These are phyloP conservation scores for Metaphire vulgaris DNA, from an alignment of 1,140 invertebrate genomes.

Conservation along the genomic window DNA sequence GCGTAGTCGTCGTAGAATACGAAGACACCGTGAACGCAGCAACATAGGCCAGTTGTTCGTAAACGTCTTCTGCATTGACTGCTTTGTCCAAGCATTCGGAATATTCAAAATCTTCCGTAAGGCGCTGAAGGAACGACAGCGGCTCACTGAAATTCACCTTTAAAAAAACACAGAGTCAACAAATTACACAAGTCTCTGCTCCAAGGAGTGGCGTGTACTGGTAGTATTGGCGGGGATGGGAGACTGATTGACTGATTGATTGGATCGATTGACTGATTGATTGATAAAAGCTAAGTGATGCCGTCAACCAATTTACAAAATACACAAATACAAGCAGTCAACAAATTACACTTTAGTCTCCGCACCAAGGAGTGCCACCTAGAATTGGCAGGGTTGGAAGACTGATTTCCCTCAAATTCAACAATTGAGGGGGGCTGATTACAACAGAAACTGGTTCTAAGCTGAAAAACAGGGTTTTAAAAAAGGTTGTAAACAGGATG, in stretches of 20 bases:
- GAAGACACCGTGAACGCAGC: conserved; percentile 92
- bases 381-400: too few relatives aligned
- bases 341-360: too few relatives aligned
- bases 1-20: conserved; percentile 75
- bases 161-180: conserved; percentile 15
- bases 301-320: background rate
- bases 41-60: conserved; percentile 87
- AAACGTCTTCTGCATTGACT: conserved; percentile 66
- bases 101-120: conserved; percentile 98
- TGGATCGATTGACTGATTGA: background rate
- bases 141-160: conserved; percentile 98
- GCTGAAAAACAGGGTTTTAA: too few relatives aligned
- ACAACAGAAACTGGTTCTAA: too few relatives aligned
- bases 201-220: too few relatives aligned
- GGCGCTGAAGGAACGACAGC: conserved; percentile 90
- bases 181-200: too few relatives aligned
- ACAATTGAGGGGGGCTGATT: too few relatives aligned
- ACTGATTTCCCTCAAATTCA: too few relatives aligned
- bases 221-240: background rate
- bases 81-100: conserved; percentile 78
- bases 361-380: too few relatives aligned
- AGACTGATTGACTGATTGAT: background rate
- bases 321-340: background rate
- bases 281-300: background rate
- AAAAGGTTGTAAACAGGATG: too few relatives aligned